A percentile compares a stretch with the other conserved stretches of the same genome.
These are phyloP conservation scores for Spodoptera littoralis DNA, from an alignment of 2,888 invertebrate genomes.

Conservation along the genomic window DNA sequence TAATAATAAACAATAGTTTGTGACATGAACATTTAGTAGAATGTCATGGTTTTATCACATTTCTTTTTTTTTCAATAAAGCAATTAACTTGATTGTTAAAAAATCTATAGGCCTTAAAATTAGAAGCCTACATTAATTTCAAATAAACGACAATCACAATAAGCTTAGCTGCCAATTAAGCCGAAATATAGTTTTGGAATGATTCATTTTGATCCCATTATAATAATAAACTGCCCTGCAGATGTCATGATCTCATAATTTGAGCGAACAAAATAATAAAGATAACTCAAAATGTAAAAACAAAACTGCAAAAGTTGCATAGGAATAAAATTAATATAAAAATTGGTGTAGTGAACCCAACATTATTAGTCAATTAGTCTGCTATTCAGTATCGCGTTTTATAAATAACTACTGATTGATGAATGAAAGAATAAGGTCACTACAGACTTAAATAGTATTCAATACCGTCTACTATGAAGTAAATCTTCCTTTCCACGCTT, in stretches of 20 bases:
- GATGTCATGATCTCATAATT: constrained; percentile 19
- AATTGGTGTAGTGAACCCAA: constrained; percentile 4
- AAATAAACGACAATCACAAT: constrained; percentile 32
- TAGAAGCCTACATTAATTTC: constrained; percentile 29
- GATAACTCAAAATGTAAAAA: constrained; percentile 5
- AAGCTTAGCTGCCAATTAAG: constrained; percentile 49
- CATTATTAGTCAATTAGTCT: constrained; percentile 5
- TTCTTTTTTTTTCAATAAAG: constrained; percentile 33
- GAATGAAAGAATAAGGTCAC: constrained; percentile 30
- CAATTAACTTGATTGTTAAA: constrained; percentile 24
- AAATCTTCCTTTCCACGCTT: constrained; percentile 28
- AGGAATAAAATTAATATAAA: constrained; percentile 8
- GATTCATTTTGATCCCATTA: constrained; percentile 60
- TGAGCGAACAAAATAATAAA: constrained; percentile 24
- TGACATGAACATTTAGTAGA: constrained; percentile 57
- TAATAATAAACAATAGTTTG: constrained; percentile 56
- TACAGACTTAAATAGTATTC: constrained; percentile 40
- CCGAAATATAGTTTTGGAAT: constrained; percentile 53
- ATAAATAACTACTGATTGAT: constrained; percentile 12
- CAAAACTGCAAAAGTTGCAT: constrained; percentile 6
- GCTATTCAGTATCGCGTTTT: constrained; percentile 18
- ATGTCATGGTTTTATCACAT: constrained; percentile 66
- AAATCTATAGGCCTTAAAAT: constrained; percentile 48
- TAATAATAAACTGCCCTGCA: constrained; percentile 14
- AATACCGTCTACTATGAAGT: constrained; percentile 37